phyloP scores from a whole-genome alignment of 2,888 invertebrate genomes.

The Lucinisca nassula region DNA sequence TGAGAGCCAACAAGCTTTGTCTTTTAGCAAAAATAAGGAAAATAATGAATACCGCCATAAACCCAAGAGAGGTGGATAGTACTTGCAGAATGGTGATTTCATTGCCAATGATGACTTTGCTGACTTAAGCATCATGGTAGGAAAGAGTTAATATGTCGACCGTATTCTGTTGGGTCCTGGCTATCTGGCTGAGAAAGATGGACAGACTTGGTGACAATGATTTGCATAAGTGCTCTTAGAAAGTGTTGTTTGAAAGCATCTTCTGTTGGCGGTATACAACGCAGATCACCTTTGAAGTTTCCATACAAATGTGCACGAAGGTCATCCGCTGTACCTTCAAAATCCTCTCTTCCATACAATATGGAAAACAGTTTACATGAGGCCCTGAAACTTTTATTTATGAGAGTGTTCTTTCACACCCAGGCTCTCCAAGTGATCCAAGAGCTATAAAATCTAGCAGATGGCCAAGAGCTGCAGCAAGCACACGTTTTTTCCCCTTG shows the following conservation, averaged over 20 bases:
- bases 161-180: not conserved
- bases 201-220: not conserved
- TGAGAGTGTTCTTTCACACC: not conserved
- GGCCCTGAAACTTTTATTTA: not conserved
- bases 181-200: not conserved
- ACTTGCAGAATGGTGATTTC: not conserved
- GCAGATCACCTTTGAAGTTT: not conserved
- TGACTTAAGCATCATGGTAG: not conserved
- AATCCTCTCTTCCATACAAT: not conserved
- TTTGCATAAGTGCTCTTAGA: not conserved
- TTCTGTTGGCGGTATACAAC: not conserved
- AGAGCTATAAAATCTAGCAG: not conserved
- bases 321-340: not conserved
- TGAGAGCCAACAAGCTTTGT: not conserved
- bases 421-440: not conserved
- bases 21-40: too few relatives aligned
- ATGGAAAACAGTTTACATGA: not conserved
- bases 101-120: not conserved
- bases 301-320: not conserved
- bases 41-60: too few relatives aligned
- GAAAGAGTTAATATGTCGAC: not conserved
- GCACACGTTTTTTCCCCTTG: not conserved
- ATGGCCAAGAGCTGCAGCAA: not conserved
- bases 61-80: too few relatives aligned
- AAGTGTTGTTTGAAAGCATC: not conserved